A percentile compares a stretch with the other conserved stretches of the same genome.
These are phyloP conservation scores for Aplysina aerophoba DNA, from an alignment of 37 sponge, comb jelly and placozoan species.

Conservation along the genomic window DNA sequence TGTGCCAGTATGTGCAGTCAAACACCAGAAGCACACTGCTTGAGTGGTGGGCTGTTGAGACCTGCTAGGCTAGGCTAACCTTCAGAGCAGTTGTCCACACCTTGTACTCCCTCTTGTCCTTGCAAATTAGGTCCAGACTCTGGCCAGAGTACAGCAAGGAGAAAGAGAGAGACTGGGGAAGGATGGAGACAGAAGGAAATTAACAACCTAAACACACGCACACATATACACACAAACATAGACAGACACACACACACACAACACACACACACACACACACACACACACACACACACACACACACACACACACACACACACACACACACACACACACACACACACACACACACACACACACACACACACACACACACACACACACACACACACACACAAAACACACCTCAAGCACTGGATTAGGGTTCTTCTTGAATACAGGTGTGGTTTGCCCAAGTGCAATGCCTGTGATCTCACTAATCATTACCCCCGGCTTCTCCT, in stretches of 20 bases:
- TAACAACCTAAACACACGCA: neutral
- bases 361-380: too few relatives aligned
- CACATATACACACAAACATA: too few relatives aligned
- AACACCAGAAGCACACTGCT: too few relatives aligned
- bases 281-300: conserved; percentile 22
- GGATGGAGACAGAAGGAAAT: too few relatives aligned
- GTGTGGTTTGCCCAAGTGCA: conserved; percentile 75
- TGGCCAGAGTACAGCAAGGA: conserved; percentile 75
- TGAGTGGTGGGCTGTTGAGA: neutral
- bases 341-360: too few relatives aligned
- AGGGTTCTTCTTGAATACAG: conserved; percentile 75
- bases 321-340: conserved; percentile 24
- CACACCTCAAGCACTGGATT: conserved; percentile 85
- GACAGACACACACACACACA: neutral
- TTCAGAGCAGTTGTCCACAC: conserved; percentile 78
- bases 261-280: neutral
- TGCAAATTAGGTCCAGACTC: conserved; percentile 87
- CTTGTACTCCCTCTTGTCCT: conserved; percentile 79
- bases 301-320: conserved; percentile 33
- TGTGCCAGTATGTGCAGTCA: neutral
- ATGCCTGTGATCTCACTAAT: conserved; percentile 86
- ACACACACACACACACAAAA: neutral
- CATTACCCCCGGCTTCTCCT: conserved; percentile 67
- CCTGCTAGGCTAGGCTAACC: conserved; percentile 44
- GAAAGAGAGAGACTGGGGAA: conserved; percentile 72